Base-by-base conservation (phyloP, 2,888 invertebrate species). In the Acrocyrtus sp. region DNA sequence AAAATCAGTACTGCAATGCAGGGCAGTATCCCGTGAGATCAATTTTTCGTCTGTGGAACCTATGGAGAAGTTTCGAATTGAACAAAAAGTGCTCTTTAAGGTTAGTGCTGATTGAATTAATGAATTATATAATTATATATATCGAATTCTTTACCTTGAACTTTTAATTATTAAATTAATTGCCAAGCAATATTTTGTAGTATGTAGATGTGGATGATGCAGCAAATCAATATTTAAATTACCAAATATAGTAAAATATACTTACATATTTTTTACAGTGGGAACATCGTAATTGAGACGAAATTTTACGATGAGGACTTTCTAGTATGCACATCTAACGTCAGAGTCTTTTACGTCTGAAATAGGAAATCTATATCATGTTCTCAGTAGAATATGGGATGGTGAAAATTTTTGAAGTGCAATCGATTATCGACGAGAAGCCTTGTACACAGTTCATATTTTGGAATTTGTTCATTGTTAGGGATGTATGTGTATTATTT, bases 131-230 rank as follows among this genome's bases (percentile, higher is more conserved):
- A 10, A 34, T 34, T 12, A 12, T 12, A 34, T 12, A 12, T n/a
- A n/a, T n/a, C n/a, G n/a, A n/a, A n/a, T n/a, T n/a, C n/a, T n/a
- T n/a, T n/a, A n/a, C n/a, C n/a, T n/a, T n/a, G n/a, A n/a, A n/a
- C n/a, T n/a, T n/a, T n/a, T n/a, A n/a, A n/a, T n/a, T n/a, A n/a
- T n/a, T n/a, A n/a, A n/a, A n/a, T n/a, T n/a, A n/a, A n/a, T n/a
- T 99, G 96, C 98, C 99, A n/a, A 97, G 98, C 4, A 94, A 94
- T 85, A 91, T 98, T 75, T 88, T 99, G 80, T 98, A 96, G 96
- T 96, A 86, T 85, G 85, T 65, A n/a, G 1, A 29, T 10, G 17
- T 34, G 17, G 3, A 54, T 24, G 2, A 47, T 15, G 19, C 48
- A 17, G 47, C 3, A 48, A n/a, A 41, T 39, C 5, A 8, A 57